A percentile compares a stretch with the other conserved stretches of the same genome.
These are phyloP conservation scores for Chionomys nivalis DNA, from an alignment of 2,113 vertebrate genomes.

Conservation along the genomic window DNA sequence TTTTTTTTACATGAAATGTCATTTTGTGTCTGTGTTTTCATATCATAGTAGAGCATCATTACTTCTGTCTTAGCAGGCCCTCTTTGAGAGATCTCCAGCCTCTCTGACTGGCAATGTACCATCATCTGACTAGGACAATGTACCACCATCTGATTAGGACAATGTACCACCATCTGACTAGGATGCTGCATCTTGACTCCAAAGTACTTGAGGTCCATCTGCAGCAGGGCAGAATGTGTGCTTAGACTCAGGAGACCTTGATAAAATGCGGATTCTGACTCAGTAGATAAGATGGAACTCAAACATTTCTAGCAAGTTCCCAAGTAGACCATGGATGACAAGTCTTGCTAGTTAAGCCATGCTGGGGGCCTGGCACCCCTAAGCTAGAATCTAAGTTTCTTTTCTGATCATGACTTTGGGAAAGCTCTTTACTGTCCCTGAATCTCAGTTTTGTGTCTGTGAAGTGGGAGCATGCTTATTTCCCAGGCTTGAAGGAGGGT, in stretches of 20 bases:
- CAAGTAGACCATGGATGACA: too few species aligned
- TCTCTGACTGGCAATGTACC: neutral
- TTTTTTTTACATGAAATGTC: neutral
- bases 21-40: neutral
- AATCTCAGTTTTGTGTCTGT: neutral
- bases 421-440: accelerated
- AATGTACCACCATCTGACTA: neutral
- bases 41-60: neutral
- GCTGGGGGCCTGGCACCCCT: neutral
- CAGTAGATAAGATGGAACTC: too few species aligned
- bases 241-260: neutral
- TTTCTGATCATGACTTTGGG: neutral
- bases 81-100: neutral
- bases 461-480: neutral
- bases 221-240: neutral
- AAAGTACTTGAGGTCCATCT: accelerated
- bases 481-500: neutral
- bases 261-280: neutral
- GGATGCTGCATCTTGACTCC: neutral
- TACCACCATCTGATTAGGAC: neutral
- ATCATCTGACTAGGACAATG: neutral
- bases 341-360: accelerated
- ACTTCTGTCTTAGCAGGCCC: neutral
- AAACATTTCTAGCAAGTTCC: neutral
- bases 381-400: neutral